These are phyloP conservation scores for Drosophila hydei DNA, from an alignment of 1,140 invertebrate genomes.

Conservation along the genomic window DNA sequence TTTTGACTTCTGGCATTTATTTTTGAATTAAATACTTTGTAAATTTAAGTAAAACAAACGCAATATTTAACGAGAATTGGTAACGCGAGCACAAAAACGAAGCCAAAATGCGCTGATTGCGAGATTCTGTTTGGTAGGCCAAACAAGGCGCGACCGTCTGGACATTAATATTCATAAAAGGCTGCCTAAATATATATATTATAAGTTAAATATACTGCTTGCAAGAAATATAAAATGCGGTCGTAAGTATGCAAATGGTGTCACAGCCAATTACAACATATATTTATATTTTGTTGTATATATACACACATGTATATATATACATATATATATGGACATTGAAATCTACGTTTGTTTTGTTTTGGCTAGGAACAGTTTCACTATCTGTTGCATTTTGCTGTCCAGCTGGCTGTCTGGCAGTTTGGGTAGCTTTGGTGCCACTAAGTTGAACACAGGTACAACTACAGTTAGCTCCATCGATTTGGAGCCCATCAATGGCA, in stretches of 20 bases:
- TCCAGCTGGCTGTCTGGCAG: neutral
- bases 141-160: slow-evolving; percentile 31
- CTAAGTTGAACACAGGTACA: slow-evolving; percentile 31
- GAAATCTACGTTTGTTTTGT: slow-evolving; percentile 6
- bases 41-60: neutral
- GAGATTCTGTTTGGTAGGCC: slow-evolving; percentile 16
- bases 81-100: neutral
- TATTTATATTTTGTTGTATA: slow-evolving; percentile 7
- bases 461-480: slow-evolving; percentile 47
- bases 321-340: slow-evolving; percentile 2
- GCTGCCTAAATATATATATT: slow-evolving; percentile 37
- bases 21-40: slow-evolving; percentile 32
- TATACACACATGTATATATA: slow-evolving; percentile 3
- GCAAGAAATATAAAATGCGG: slow-evolving; percentile 22
- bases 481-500: slow-evolving; percentile 85
- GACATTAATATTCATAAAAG: slow-evolving; percentile 51
- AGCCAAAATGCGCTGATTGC: slow-evolving; percentile 31
- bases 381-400: slow-evolving; percentile 27
- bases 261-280: slow-evolving; percentile 1
- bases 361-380: slow-evolving; percentile 10
- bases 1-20: slow-evolving; percentile 45
- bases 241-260: slow-evolving; percentile 38
- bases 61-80: neutral
- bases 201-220: slow-evolving; percentile 16
- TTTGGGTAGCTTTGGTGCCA: slow-evolving; percentile 8